A percentile compares a stretch with the other conserved stretches of the same genome.
phyloP scores from a whole-genome alignment of 1,140 invertebrate genomes.

The Drosophila hydei region DNA sequence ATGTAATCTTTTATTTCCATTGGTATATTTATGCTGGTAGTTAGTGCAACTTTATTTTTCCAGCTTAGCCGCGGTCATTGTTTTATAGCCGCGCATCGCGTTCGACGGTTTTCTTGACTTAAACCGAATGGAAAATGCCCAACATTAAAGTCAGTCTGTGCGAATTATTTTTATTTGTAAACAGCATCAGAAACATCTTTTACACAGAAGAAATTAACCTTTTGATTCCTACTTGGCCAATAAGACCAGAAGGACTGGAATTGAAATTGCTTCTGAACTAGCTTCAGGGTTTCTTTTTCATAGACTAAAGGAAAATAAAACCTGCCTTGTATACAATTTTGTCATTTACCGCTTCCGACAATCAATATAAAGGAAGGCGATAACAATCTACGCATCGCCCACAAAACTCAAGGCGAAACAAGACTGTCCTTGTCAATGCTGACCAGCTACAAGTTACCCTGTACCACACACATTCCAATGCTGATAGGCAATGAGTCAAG shows the following conservation, averaged over 20 bases:
- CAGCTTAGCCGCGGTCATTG: slow-evolving; percentile 43
- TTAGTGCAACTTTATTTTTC: slow-evolving; percentile 49
- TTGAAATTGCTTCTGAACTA: not conserved
- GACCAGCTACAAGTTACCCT: not conserved
- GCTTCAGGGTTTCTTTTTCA: not conserved
- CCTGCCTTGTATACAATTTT: slow-evolving; percentile 71
- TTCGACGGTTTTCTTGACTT: not conserved
- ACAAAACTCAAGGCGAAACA: slow-evolving; percentile 43
- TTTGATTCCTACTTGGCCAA: not conserved
- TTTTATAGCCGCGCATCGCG: slow-evolving; percentile 35
- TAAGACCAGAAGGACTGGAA: no score
- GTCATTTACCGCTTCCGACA: slow-evolving; percentile 53
- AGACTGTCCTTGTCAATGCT: not conserved
- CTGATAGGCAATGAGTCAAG: no score
- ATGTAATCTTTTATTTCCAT: slow-evolving; percentile 48
- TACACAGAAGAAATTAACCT: not conserved
- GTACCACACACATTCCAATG: slow-evolving; percentile 47
- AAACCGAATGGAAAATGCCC: slow-evolving; percentile 30
- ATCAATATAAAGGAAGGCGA: slow-evolving; percentile 46
- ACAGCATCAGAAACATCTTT: slow-evolving; percentile 4
- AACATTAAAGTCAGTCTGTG: slow-evolving; percentile 29
- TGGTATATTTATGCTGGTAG: slow-evolving; percentile 33
- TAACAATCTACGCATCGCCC: slow-evolving; percentile 11
- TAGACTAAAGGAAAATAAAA: slow-evolving; percentile 33
- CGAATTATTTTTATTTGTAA: slow-evolving; percentile 46